Evolutionary conservation across 2,797 vertebrate genomes (phyloP).

Genomic region (Sorex maritimensis): DNA sequence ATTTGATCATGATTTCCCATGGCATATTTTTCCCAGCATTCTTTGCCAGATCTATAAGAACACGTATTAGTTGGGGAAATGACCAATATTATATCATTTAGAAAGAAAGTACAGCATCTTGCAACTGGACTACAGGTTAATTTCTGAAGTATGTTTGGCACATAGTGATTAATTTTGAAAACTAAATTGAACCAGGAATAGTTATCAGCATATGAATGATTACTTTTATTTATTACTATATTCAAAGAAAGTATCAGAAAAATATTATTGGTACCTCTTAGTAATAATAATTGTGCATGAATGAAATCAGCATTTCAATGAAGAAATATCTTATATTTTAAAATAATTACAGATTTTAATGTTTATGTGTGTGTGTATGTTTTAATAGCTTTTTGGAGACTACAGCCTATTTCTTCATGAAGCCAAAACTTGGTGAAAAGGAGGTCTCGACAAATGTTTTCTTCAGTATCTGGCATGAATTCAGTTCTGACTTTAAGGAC

Average conservation of each 20-base stretch:
- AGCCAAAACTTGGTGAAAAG: slow-evolving; percentile 97
- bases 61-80: background rate
- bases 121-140: background rate
- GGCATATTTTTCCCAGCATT: background rate
- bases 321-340: slow-evolving; percentile 34
- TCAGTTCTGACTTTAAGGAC: slow-evolving; percentile 98
- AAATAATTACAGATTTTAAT: slow-evolving; percentile 79
- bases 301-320: slow-evolving; percentile 74
- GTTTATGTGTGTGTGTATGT: slow-evolving; percentile 77
- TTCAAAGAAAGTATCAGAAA: slow-evolving; percentile 22
- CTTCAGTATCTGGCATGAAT: slow-evolving; percentile 98
- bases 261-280: slow-evolving; percentile 1
- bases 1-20: background rate
- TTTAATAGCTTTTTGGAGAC: slow-evolving; percentile 97
- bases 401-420: slow-evolving; percentile 96
- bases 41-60: background rate
- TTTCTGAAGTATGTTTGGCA: slow-evolving; percentile 21
- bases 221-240: background rate
- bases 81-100: background rate
- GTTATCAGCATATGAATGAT: background rate
- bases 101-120: background rate
- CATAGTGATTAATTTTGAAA: background rate
- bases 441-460: slow-evolving; percentile 96
- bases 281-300: slow-evolving; percentile 62
- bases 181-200: background rate